These are phyloP conservation scores for Psix sp. DNA, from an alignment of 1,140 invertebrate genomes.

Conservation along the genomic window DNA sequence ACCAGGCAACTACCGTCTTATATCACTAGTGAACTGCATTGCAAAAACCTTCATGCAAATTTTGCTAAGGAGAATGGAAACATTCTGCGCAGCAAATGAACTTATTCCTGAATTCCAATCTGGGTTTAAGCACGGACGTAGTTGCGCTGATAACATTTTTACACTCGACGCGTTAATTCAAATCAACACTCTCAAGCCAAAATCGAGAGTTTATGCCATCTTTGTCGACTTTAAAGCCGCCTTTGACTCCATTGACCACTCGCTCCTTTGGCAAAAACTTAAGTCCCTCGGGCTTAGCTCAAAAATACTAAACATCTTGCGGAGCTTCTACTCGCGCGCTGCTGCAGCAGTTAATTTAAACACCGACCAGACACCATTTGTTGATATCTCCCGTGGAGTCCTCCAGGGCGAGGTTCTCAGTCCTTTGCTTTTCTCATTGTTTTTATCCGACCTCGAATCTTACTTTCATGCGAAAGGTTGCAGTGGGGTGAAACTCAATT, in stretches of 20 bases:
- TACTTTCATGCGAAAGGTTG: background rate
- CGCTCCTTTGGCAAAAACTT: slow-evolving; percentile 2
- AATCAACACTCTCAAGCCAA: slow-evolving; percentile 37
- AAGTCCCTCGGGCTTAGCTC: background rate
- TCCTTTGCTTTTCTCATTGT: slow-evolving; percentile 7
- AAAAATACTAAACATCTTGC: slow-evolving; percentile 3
- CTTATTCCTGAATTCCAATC: slow-evolving; percentile 8
- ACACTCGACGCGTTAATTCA: slow-evolving; percentile 5
- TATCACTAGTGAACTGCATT: slow-evolving; percentile 17
- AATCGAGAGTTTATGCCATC: background rate
- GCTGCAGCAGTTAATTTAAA: background rate
- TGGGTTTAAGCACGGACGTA: background rate
- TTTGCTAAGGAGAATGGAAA: slow-evolving; percentile 3
- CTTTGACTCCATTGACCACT: slow-evolving; percentile 11
- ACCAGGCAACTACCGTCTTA: slow-evolving; percentile 4
- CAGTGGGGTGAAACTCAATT: background rate
- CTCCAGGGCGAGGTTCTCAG: slow-evolving; percentile 13
- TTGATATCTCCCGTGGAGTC: slow-evolving; percentile 4
- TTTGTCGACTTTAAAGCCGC: slow-evolving; percentile 15
- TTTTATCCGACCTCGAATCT: slow-evolving; percentile 2
- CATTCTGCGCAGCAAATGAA: background rate
- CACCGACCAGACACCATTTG: background rate
- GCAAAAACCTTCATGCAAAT: slow-evolving; percentile 19
- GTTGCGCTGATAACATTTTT: slow-evolving; percentile 16
- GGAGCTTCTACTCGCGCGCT: slow-evolving; percentile 6